Conservation (phyloP, 2,888 invertebrate genomes). For the Zootermopsis nevadensis region DNA sequence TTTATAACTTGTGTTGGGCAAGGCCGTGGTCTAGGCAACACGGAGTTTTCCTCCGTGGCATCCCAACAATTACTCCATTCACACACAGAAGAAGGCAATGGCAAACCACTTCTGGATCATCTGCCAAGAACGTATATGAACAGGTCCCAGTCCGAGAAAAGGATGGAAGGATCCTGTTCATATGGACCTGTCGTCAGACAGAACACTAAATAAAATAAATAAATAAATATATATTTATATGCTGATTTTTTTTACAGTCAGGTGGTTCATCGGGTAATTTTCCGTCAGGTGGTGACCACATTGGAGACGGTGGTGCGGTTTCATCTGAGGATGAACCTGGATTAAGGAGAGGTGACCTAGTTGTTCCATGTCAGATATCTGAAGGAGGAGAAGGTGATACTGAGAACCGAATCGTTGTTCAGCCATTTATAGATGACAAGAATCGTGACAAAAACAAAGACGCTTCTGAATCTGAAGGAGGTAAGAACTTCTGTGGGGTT, state of each 20-base stretch:
- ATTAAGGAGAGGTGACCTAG: conserved; percentile 3
- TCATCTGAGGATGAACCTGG: neutral
- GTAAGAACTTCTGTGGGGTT: neutral
- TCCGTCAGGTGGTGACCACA: conserved; percentile 44
- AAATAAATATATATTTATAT: neutral
- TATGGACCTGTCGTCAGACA: too few species aligned
- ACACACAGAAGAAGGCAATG: too few species aligned
- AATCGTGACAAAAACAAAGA: conserved; percentile 12
- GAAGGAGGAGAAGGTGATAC: conserved; percentile 20
- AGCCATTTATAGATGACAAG: conserved; percentile 4
- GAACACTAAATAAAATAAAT: too few species aligned
- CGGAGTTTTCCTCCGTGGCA: too few species aligned
- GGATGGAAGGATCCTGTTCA: too few species aligned
- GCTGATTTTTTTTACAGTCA: conserved; percentile 11
- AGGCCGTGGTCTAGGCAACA: too few species aligned
- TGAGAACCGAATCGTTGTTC: neutral
- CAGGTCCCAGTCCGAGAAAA: too few species aligned
- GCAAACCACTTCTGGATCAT: too few species aligned
- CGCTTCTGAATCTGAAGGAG: neutral
- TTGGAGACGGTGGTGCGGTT: conserved; percentile 6
- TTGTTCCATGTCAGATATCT: conserved; percentile 21
- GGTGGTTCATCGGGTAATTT: conserved; percentile 27
- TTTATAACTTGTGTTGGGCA: too few species aligned
- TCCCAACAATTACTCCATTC: too few species aligned
- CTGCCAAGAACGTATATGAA: too few species aligned